phyloP scores from a whole-genome alignment of 2,797 vertebrate genomes.

The Zenarchopterus dispar region DNA sequence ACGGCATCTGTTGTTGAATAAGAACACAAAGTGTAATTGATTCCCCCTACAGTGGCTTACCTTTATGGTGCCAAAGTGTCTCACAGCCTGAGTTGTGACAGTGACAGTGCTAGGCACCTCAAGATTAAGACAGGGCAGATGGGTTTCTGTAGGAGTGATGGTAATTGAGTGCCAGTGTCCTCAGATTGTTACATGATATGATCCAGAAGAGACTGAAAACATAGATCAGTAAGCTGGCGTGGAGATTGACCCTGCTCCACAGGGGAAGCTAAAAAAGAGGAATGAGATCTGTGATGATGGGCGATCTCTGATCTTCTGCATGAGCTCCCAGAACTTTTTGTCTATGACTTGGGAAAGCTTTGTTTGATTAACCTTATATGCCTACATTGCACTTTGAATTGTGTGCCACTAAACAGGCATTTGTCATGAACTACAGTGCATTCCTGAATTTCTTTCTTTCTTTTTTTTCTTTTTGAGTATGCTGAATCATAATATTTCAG shows the following conservation, averaged over 20 bases:
- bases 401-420: slow-evolving; percentile 41
- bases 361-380: slow-evolving; percentile 45
- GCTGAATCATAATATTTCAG: slow-evolving; percentile 56
- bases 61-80: too few species aligned
- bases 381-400: slow-evolving; percentile 36
- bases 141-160: slow-evolving; percentile 19
- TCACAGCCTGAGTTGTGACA: not conserved
- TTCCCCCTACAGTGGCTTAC: slow-evolving; percentile 8
- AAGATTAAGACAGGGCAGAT: slow-evolving; percentile 1
- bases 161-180: slow-evolving; percentile 34
- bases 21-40: slow-evolving; percentile 15
- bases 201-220: slow-evolving; percentile 43
- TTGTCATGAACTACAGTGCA: slow-evolving; percentile 43
- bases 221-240: slow-evolving; percentile 29
- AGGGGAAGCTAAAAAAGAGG: slow-evolving; percentile 27
- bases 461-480: slow-evolving; percentile 33
- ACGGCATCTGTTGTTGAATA: slow-evolving; percentile 20
- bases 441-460: too few species aligned
- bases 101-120: slow-evolving; percentile 15
- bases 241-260: slow-evolving; percentile 27
- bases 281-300: slow-evolving; percentile 42
- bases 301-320: slow-evolving; percentile 37
- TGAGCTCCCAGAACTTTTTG: slow-evolving; percentile 32
- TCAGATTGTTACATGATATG: slow-evolving; percentile 36
- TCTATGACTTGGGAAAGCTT: slow-evolving; percentile 29